phyloP scores from a whole-genome alignment of 2,113 vertebrate genomes.

The Hyaena hyaena region DNA sequence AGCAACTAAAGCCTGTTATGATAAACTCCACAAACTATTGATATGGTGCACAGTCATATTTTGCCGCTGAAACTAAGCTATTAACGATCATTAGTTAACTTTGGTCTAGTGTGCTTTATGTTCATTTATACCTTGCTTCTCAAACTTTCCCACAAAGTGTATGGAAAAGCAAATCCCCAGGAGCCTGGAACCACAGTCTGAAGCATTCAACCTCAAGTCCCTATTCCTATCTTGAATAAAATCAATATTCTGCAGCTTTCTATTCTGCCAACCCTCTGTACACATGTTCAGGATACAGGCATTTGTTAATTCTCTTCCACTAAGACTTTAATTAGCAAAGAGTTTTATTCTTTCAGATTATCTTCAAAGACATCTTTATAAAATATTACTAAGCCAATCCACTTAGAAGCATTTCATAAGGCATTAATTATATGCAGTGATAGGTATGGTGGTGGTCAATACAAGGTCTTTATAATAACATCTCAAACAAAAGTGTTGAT shows the following conservation, averaged over 20 bases:
- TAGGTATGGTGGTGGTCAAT: not conserved
- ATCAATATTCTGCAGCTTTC: not conserved
- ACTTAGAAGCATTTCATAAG: not conserved
- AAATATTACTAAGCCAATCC: not conserved
- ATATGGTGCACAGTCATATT: not conserved
- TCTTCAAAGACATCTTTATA: not conserved
- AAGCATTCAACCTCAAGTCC: not conserved
- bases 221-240: not conserved
- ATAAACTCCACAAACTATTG: not conserved
- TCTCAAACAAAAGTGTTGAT: not conserved
- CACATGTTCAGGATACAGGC: not conserved
- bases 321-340: not conserved
- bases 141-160: constrained; percentile 9
- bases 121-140: constrained; percentile 43
- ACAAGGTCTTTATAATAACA: not conserved
- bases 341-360: constrained; percentile 5
- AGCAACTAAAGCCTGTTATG: constrained; percentile 23
- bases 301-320: not conserved
- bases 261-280: not conserved
- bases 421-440: not conserved
- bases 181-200: not conserved
- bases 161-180: not conserved
- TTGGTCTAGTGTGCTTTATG: constrained; percentile 31
- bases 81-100: not conserved
- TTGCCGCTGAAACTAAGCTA: constrained; percentile 5